Conservation (phyloP, 2,113 vertebrate genomes). For the Baryphthengus martii region DNA sequence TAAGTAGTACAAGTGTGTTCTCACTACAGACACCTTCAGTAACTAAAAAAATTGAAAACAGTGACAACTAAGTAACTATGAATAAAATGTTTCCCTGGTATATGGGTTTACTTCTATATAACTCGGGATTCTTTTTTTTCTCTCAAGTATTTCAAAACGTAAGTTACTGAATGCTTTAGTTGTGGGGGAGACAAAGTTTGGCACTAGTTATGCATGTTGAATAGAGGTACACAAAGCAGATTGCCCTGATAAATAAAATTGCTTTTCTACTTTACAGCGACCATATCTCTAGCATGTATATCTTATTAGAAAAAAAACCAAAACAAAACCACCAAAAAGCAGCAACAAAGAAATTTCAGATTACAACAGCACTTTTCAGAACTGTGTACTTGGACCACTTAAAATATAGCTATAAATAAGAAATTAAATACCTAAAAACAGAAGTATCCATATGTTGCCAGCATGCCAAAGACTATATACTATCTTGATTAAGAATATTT, state of each 20-base stretch:
- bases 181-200: not conserved
- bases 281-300: not conserved
- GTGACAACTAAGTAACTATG: slow-evolving; percentile 1
- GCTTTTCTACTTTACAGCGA: not conserved
- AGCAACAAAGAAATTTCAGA: not conserved
- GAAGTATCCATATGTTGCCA: not conserved
- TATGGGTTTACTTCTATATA: not conserved
- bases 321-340: too few species aligned
- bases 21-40: slow-evolving; percentile 46
- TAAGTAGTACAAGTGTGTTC: slow-evolving; percentile 71
- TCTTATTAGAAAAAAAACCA: not conserved
- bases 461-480: not conserved
- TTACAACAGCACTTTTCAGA: not conserved
- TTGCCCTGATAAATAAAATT: not conserved
- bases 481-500: not conserved
- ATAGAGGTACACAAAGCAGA: not conserved
- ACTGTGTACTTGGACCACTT: not conserved
- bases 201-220: not conserved
- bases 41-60: slow-evolving; percentile 64
- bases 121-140: not conserved
- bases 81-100: not conserved
- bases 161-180: not conserved
- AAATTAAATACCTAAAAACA: not conserved
- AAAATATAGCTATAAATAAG: not conserved
- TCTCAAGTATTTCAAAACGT: not conserved